Conservation (phyloP, 2,888 invertebrate species). For the Yponomeuta sedellus region DNA sequence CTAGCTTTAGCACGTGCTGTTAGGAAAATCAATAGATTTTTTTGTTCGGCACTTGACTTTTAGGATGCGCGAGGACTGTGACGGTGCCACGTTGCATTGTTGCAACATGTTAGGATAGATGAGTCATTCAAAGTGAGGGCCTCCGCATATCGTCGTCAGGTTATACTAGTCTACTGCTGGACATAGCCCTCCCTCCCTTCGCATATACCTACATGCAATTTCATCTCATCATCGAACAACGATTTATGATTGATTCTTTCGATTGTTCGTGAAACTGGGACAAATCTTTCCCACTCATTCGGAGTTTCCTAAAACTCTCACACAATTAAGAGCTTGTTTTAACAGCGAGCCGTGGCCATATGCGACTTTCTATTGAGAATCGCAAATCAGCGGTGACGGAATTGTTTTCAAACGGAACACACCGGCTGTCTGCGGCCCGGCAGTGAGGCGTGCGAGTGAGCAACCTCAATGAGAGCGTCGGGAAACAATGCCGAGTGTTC, state of each 20-base stretch:
- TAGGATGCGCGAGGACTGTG: neutral
- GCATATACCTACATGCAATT: too few species aligned
- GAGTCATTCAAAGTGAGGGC: too few species aligned
- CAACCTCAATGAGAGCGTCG: conserved; percentile 42
- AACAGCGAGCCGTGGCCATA: neutral
- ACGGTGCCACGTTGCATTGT: neutral
- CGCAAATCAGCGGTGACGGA: conserved; percentile 36
- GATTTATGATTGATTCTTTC: too few species aligned
- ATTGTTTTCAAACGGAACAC: conserved; percentile 30
- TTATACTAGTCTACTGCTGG: too few species aligned
- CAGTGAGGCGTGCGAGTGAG: conserved; percentile 37
- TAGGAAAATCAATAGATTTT: conserved; percentile 19
- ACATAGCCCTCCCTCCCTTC: too few species aligned
- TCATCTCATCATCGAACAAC: too few species aligned
- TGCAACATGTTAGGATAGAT: too few species aligned
- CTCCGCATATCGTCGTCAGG: too few species aligned
- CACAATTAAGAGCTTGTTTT: conserved; percentile 9
- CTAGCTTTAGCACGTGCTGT: conserved; percentile 25
- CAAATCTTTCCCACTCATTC: neutral
- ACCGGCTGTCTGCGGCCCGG: conserved; percentile 27
- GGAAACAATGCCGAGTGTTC: conserved; percentile 59
- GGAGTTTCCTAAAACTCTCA: neutral
- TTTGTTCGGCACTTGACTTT: conserved; percentile 8
- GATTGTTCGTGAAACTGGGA: neutral
- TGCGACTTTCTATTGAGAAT: conserved; percentile 20